Percentiles rank a stretch among this genome's conserved stretches.
Conservation (phyloP, 2,797 vertebrate genomes). For the Iguana delicatissima region DNA sequence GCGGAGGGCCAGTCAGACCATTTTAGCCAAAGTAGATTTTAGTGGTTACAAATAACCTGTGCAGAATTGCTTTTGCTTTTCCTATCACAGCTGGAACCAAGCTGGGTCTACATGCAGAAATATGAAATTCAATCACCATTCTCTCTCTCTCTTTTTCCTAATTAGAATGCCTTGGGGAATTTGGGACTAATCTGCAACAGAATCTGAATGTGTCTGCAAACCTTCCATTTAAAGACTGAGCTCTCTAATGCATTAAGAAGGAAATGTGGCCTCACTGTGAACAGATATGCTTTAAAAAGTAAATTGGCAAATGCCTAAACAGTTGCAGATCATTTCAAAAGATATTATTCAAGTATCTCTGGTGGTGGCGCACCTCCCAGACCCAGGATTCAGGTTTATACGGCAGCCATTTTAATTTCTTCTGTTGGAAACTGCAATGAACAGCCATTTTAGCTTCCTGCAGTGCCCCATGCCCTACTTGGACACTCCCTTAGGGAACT, state of each 20-base stretch:
- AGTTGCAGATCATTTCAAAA: conserved; percentile 13
- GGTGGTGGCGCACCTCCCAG: too few species aligned
- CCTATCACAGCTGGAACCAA: conserved; percentile 12
- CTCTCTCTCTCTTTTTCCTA: conserved; percentile 18
- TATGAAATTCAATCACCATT: conserved; percentile 28
- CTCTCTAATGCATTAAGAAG: conserved; percentile 67
- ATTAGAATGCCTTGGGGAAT: conserved; percentile 42
- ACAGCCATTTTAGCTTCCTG: too few species aligned
- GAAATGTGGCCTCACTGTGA: conserved; percentile 56
- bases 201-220: conserved; percentile 59
- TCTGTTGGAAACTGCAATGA: too few species aligned
- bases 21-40: conserved; percentile 9
- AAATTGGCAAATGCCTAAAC: conserved; percentile 49
- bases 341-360: neutral
- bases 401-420: too few species aligned
- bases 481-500: too few species aligned
- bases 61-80: neutral
- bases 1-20: neutral
- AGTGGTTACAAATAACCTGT: conserved; percentile 6
- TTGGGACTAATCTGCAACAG: conserved; percentile 52
- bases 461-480: too few species aligned
- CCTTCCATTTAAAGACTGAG: conserved; percentile 67
- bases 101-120: neutral
- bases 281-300: conserved; percentile 32
- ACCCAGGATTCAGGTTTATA: too few species aligned